These are phyloP conservation scores for Hippoglossus stenolepis DNA, from an alignment of 2,113 vertebrate species.

Conservation along the genomic window DNA sequence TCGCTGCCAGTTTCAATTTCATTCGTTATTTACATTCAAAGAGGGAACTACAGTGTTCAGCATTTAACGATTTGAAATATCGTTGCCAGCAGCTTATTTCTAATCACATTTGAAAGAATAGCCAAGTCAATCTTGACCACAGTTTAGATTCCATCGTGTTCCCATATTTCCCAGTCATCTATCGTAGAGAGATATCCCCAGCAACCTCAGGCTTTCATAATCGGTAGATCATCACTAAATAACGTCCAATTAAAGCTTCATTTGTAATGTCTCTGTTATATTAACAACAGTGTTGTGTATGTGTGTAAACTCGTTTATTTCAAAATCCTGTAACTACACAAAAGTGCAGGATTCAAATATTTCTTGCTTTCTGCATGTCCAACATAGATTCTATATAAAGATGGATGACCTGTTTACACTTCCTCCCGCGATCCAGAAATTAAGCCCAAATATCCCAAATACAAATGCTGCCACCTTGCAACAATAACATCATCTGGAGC, in stretches of 20 bases:
- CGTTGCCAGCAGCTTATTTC: not conserved
- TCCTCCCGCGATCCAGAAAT: too few relatives aligned
- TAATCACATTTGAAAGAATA: slow-evolving; percentile 16
- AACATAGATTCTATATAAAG: too few relatives aligned
- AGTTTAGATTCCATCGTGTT: not conserved
- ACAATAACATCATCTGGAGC: too few relatives aligned
- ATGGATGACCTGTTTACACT: too few relatives aligned
- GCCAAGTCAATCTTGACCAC: not conserved
- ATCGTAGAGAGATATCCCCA: not conserved
- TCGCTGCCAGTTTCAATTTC: not conserved
- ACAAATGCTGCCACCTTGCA: too few relatives aligned
- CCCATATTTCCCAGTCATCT: not conserved
- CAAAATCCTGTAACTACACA: not conserved
- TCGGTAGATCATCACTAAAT: too few relatives aligned
- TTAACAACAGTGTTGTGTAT: not conserved
- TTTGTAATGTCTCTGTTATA: not conserved
- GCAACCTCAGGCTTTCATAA: not conserved
- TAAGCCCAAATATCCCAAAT: too few relatives aligned
- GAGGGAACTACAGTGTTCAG: not conserved
- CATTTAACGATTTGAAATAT: slow-evolving; percentile 11
- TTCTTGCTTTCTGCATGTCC: too few relatives aligned
- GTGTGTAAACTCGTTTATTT: not conserved
- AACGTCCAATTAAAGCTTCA: not conserved
- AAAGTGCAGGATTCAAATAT: not conserved
- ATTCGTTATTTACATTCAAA: slow-evolving; percentile 7